Percentiles rank a stretch among this genome's conserved stretches.
phyloP scores from a whole-genome alignment of 2,113 vertebrate genomes.

The Dromas ardeola region DNA sequence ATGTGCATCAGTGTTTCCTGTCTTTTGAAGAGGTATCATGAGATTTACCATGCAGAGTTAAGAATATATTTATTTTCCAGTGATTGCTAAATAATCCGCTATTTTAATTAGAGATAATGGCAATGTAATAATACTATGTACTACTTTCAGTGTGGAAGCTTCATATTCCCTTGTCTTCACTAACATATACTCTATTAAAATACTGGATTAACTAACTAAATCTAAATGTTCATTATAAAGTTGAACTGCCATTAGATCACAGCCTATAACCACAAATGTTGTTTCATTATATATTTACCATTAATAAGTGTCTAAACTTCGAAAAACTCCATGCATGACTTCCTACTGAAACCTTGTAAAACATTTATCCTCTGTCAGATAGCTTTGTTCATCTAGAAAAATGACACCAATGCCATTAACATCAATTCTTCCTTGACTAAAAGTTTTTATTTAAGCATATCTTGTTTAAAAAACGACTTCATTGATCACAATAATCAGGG shows the following conservation, averaged over 20 bases:
- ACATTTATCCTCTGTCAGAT: not conserved
- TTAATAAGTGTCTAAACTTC: not conserved
- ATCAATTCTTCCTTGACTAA: not conserved
- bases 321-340: not conserved
- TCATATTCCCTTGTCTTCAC: not conserved
- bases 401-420: not conserved
- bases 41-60: not conserved
- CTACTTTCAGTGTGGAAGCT: not conserved
- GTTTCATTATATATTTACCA: not conserved
- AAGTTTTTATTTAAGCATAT: not conserved
- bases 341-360: not conserved
- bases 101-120: not conserved
- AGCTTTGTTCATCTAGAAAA: not conserved
- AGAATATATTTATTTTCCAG: not conserved
- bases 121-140: not conserved
- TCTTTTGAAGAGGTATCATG: not conserved
- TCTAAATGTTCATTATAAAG: not conserved
- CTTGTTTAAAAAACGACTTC: not conserved
- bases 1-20: not conserved
- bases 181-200: not conserved
- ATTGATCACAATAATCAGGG: slow-evolving; percentile 4
- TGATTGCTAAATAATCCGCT: not conserved
- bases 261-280: not conserved
- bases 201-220: not conserved
- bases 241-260: not conserved